Evolutionary conservation across 1,140 invertebrate species (phyloP), one percentile per base, ranked within the genome.

Genomic region (Drosophila gunungcola): DNA sequence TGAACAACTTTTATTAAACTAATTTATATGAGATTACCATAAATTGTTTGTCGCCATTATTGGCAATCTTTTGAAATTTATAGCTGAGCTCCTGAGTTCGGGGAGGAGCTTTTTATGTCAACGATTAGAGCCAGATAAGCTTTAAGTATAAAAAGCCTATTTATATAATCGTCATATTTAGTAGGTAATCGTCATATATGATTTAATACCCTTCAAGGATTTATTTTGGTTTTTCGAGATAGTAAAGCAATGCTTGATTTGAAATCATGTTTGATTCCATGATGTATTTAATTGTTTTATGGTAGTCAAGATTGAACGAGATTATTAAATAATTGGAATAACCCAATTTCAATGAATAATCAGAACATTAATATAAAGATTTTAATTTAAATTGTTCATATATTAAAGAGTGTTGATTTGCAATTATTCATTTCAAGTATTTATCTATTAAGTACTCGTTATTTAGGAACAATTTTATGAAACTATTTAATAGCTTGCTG

Each of bases 21-120:
- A 76, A 67, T 76, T 76, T 76, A 76, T 76, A 76, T 76, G 62
- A 55, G 13, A 11, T 10, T 27, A 36, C 49, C 52, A 76, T 76
- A 76, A 76, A 68, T 51, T 56, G 9, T 53, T 49, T 16, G 39
- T 38, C 10, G 54, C 54, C 34, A 21, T 52, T 45, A 58, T 32
- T 16, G 12, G 32, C 49, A 70, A 70, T 55, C 67, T 68, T 27
- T 29, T 55, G 16, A 12, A 4, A 10, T 45, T 49, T 43, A 32
- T 69, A 34, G 36, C 39, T 21, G 6, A 21, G 12, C n/a, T 13
- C 34, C 32, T 57, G 51, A 63, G 45, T 51, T 38, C 45, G 34
- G 12, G 6, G 29, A 5, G 7, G 16, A 34, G 3, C 5, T 43
- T 58, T 13, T 55, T 46, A 32, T 61, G 45, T 53, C 46, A 60